Conservation (phyloP, 2,888 invertebrate species). For the Erynnis tages region DNA sequence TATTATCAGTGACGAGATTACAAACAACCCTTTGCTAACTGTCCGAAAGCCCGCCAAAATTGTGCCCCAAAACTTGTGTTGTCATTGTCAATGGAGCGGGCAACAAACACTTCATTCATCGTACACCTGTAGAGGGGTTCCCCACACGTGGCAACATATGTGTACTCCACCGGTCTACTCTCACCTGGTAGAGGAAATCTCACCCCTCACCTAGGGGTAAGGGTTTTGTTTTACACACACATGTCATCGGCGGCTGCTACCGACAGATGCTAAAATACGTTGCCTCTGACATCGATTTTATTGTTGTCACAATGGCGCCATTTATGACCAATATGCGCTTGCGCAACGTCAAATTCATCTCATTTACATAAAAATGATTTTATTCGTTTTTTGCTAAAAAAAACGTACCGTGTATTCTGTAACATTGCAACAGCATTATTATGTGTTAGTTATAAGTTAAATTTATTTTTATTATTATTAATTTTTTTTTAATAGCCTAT, state of each 20-base stretch:
- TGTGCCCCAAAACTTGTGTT: constrained; percentile 68
- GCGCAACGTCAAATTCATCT: constrained; percentile 16
- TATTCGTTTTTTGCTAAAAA: too few relatives aligned
- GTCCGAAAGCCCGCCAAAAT: constrained; percentile 58
- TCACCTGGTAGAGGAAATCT: constrained; percentile 73
- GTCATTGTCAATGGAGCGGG: constrained; percentile 68
- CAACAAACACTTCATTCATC: constrained; percentile 68
- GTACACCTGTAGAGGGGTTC: constrained; percentile 76
- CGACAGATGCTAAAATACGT: constrained; percentile 81
- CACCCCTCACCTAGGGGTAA: constrained; percentile 65
- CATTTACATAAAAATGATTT: neutral
- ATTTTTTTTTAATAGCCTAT: too few relatives aligned
- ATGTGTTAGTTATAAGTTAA: too few relatives aligned
- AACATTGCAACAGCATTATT: too few relatives aligned
- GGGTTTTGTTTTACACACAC: constrained; percentile 66
- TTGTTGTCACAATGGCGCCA: constrained; percentile 48
- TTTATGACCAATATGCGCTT: constrained; percentile 29
- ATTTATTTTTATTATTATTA: too few relatives aligned
- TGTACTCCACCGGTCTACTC: constrained; percentile 44
- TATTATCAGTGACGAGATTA: constrained; percentile 11
- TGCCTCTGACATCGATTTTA: constrained; percentile 65
- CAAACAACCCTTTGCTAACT: constrained; percentile 58
- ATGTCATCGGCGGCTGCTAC: constrained; percentile 74
- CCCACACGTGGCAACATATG: constrained; percentile 74
- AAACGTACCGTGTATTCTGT: too few relatives aligned